Evolutionary conservation across 2,113 vertebrate species (phyloP).

Genomic region (Clarias magur): DNA sequence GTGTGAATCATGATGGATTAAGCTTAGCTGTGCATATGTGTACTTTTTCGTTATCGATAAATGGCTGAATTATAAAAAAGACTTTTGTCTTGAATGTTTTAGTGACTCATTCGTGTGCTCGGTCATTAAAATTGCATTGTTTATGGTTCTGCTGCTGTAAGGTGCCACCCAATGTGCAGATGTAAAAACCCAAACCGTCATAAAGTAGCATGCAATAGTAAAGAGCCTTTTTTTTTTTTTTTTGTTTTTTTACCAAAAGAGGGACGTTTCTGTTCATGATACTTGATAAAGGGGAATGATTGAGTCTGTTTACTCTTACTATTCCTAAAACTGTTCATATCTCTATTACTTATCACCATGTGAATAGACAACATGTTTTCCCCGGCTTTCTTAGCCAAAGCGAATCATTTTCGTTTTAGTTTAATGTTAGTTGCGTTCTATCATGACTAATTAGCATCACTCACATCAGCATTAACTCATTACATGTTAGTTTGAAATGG

Average conservation of each 20-base stretch:
- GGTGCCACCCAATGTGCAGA: not conserved
- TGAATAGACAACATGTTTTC: not conserved
- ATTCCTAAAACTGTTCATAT: not conserved
- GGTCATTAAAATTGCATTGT: not conserved
- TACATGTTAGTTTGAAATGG: not conserved
- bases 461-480: not conserved
- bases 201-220: not conserved
- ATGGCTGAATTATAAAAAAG: not conserved
- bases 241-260: too few species aligned
- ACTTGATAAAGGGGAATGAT: not conserved
- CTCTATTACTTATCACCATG: not conserved
- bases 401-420: not conserved
- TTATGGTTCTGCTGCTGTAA: not conserved
- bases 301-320: not conserved
- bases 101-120: not conserved
- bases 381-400: not conserved
- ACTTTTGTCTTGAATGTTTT: not conserved
- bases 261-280: not conserved
- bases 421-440: not conserved
- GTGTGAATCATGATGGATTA: not conserved
- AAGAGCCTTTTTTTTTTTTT: not conserved
- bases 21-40: not conserved
- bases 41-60: not conserved
- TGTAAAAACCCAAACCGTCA: not conserved
- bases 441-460: not conserved